Conservation (phyloP, 2,113 vertebrate genomes). For the Pangasianodon gigas region DNA sequence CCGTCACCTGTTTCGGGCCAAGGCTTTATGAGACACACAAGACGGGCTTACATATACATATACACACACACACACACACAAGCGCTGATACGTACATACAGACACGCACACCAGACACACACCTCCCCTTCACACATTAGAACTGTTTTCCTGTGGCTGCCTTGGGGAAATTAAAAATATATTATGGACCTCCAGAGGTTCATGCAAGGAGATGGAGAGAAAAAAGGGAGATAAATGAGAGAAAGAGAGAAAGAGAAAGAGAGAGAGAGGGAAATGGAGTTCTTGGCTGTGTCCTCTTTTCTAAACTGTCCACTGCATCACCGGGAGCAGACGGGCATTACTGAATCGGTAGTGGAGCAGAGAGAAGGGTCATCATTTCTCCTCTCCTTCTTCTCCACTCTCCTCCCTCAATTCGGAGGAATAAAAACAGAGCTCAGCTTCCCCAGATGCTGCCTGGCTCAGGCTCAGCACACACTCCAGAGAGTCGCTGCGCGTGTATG, state of each 20-base stretch:
- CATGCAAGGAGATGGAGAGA: slow-evolving; percentile 63
- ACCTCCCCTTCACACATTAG: slow-evolving; percentile 63
- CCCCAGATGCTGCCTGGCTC: slow-evolving; percentile 47
- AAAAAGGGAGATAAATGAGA: slow-evolving; percentile 53
- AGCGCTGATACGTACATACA: slow-evolving; percentile 44
- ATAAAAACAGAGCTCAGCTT: slow-evolving; percentile 30
- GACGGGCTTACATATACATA: slow-evolving; percentile 35
- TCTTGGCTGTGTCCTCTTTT: slow-evolving; percentile 52
- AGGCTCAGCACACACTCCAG: slow-evolving; percentile 46
- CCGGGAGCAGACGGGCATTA: slow-evolving; percentile 22
- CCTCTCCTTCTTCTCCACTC: slow-evolving; percentile 12
- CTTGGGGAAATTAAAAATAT: slow-evolving; percentile 82
- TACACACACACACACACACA: slow-evolving; percentile 23
- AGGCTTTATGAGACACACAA: slow-evolving; percentile 14
- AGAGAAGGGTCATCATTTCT: slow-evolving; percentile 49
- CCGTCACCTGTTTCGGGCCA: slow-evolving; percentile 55
- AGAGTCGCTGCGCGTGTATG: slow-evolving; percentile 43
- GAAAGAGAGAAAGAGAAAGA: slow-evolving; percentile 46
- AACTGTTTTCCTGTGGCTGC: slow-evolving; percentile 78
- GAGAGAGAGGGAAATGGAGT: slow-evolving; percentile 54
- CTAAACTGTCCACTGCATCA: slow-evolving; percentile 54
- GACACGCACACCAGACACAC: slow-evolving; percentile 33
- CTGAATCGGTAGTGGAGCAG: slow-evolving; percentile 29
- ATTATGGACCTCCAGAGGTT: slow-evolving; percentile 79
- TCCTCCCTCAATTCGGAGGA: slow-evolving; percentile 4